Percentiles rank a stretch among this genome's conserved stretches.
Evolutionary conservation across 2,797 vertebrate species (phyloP).

Genomic region (Cyprinodon diabolis): DNA sequence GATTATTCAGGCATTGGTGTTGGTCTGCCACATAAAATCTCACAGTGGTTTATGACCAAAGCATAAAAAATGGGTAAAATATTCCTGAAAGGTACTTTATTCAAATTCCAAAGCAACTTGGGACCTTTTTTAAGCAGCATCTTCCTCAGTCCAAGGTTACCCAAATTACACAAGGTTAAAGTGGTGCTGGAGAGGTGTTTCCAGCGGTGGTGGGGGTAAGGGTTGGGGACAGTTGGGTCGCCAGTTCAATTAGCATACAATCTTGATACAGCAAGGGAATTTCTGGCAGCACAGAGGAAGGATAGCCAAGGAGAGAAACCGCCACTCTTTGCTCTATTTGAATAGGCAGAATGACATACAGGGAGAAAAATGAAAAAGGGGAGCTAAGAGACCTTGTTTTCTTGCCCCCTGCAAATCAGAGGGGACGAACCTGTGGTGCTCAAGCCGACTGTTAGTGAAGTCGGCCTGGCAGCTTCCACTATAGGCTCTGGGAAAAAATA

Average conservation of each 20-base stretch:
- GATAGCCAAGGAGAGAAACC: slow-evolving; percentile 54
- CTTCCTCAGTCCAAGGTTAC: slow-evolving; percentile 87
- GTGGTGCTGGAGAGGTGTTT: slow-evolving; percentile 36
- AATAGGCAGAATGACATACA: slow-evolving; percentile 87
- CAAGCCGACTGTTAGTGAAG: slow-evolving; percentile 66
- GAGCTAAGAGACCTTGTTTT: slow-evolving; percentile 72
- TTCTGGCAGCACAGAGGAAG: slow-evolving; percentile 77
- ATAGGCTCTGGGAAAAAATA: slow-evolving; percentile 88
- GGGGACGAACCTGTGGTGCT: slow-evolving; percentile 77
- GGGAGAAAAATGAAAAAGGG: slow-evolving; percentile 77
- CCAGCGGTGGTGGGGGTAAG: slow-evolving; percentile 3
- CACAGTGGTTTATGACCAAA: background rate
- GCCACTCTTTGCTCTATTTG: slow-evolving; percentile 83
- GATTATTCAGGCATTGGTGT: background rate
- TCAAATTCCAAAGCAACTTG: slow-evolving; percentile 93
- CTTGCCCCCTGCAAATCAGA: slow-evolving; percentile 84
- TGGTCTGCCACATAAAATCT: background rate
- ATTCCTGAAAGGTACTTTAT: background rate
- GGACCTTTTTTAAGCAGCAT: slow-evolving; percentile 76
- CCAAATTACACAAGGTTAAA: slow-evolving; percentile 94
- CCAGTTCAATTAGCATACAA: slow-evolving; percentile 90
- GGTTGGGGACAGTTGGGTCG: slow-evolving; percentile 47
- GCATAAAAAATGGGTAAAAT: background rate
- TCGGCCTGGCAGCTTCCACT: slow-evolving; percentile 80
- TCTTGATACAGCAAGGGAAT: slow-evolving; percentile 85